Percentiles rank a stretch among this genome's conserved stretches.
Evolutionary conservation across 2,113 vertebrate species (phyloP).

Genomic region (Gobio gobio): DNA sequence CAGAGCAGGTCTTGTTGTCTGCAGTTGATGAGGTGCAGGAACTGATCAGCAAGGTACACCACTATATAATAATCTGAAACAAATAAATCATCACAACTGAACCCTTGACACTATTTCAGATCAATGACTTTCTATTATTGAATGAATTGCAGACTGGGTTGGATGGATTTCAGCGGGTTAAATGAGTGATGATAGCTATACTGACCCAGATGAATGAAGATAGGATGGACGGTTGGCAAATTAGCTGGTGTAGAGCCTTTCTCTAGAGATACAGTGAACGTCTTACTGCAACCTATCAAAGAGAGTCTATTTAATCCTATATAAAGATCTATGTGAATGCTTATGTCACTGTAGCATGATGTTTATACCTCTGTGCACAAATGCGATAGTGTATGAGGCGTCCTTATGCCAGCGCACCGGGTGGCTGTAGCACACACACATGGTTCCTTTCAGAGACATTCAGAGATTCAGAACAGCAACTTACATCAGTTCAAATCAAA

Average conservation of each 20-base stretch:
- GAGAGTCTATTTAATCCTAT: neutral
- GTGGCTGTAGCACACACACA: slow-evolving; percentile 87
- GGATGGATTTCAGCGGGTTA: neutral
- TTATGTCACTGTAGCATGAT: neutral
- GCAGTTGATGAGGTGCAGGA: slow-evolving; percentile 91
- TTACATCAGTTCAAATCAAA: neutral
- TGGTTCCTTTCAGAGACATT: slow-evolving; percentile 76
- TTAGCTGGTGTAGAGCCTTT: slow-evolving; percentile 57
- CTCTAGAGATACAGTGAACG: slow-evolving; percentile 80
- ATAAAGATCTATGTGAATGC: neutral
- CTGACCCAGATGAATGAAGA: slow-evolving; percentile 91
- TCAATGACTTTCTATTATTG: neutral
- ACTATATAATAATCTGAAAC: slow-evolving; percentile 86
- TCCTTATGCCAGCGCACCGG: slow-evolving; percentile 70
- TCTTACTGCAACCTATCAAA: slow-evolving; percentile 85
- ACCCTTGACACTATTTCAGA: neutral
- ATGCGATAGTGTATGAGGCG: slow-evolving; percentile 82
- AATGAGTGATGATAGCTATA: slow-evolving; percentile 32
- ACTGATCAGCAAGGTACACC: slow-evolving; percentile 85
- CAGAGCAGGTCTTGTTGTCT: slow-evolving; percentile 89
- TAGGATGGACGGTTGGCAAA: slow-evolving; percentile 67
- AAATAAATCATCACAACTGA: neutral
- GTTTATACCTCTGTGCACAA: slow-evolving; percentile 87
- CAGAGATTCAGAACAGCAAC: slow-evolving; percentile 13
- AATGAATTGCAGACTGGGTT: neutral